A percentile compares a stretch with the other conserved stretches of the same genome.
phyloP scores from a whole-genome alignment of 1,140 invertebrate genomes.

The Meloidogyne chitwoodi region DNA sequence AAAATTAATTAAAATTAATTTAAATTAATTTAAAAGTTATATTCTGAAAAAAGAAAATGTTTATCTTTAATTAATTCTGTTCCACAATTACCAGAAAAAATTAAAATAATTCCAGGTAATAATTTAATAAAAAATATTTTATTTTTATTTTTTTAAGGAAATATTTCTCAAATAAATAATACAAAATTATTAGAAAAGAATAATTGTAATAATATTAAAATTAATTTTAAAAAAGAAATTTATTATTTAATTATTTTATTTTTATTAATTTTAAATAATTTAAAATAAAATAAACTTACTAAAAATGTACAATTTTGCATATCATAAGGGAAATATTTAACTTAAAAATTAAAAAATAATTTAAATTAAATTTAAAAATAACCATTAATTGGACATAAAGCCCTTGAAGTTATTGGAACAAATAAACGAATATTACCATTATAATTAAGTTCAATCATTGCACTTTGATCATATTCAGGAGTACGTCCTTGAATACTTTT shows the following conservation, averaged over 20 bases:
- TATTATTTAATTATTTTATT: slow-evolving; percentile 7
- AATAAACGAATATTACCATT: slow-evolving; percentile 56
- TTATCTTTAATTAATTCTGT: slow-evolving; percentile 35
- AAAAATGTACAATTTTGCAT: slow-evolving; percentile 54
- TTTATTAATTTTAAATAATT: neutral
- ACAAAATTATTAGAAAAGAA: neutral
- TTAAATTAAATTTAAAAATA: neutral
- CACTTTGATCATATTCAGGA: slow-evolving; percentile 51
- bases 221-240: neutral
- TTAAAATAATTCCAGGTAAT: neutral
- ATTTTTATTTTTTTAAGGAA: neutral
- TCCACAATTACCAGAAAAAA: slow-evolving; percentile 9
- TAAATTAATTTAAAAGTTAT: slow-evolving; percentile 22
- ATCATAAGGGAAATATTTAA: slow-evolving; percentile 59
- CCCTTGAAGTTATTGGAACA: slow-evolving; percentile 56
- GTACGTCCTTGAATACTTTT: slow-evolving; percentile 53
- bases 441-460: slow-evolving; percentile 44
- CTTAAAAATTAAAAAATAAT: slow-evolving; percentile 29
- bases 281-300: slow-evolving; percentile 25
- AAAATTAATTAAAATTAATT: neutral
- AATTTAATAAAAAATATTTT: neutral
- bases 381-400: slow-evolving; percentile 55
- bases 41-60: slow-evolving; percentile 33
- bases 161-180: slow-evolving; percentile 1
- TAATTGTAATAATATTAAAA: neutral